Base-by-base conservation (phyloP, 2,888 invertebrate species). In the Emmelina monodactyla region DNA sequence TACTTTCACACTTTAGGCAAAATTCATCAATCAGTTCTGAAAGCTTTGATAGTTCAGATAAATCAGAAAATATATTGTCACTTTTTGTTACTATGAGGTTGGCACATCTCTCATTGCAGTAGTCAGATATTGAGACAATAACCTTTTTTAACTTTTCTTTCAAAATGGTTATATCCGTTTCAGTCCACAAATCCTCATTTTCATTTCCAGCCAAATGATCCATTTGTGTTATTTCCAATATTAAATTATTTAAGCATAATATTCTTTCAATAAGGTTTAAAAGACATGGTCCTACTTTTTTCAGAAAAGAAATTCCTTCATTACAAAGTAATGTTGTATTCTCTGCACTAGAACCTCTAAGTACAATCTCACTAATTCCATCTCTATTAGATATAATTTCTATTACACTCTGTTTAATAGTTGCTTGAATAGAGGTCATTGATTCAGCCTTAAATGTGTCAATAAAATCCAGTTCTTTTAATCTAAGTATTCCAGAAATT, bases 71-170 rank as follows among this genome's bases (percentile, higher is more conserved):
- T 12, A 88, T 82, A 56, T 80, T 78, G 44, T 86, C 86, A 45
- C 87, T 85, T 66, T 87, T 88, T 3, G 90, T 89, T 31, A 90
- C 88, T 38, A 97, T 86, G 36, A 97, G 83, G 65, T 93, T 92
- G 37, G 94, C 94, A 69, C 94, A 88, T 44, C 95, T 83, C 60
- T 97, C 96, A 65, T 96, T 94, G 49, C 94, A 93, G 60, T 91
- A 92, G 70, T 95, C 92, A 62, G 93, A 94, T 29, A 95, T 85
- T n/a, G 89, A 87, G 28, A 84, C 83, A 32, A 95, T 78, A 59
- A 94, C 83, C 52, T 92, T 91, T 41, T 85, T 84, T 32, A 97
- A 70, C 62, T 89, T 89, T 9, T 82, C 80, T 40, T 84, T 85
- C 5, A 94, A 86, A 39, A 85, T 83, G 34, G 66, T 63, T 48